These are phyloP conservation scores for Atethmia centrago DNA, from an alignment of 2,888 invertebrate genomes.

Conservation along the genomic window DNA sequence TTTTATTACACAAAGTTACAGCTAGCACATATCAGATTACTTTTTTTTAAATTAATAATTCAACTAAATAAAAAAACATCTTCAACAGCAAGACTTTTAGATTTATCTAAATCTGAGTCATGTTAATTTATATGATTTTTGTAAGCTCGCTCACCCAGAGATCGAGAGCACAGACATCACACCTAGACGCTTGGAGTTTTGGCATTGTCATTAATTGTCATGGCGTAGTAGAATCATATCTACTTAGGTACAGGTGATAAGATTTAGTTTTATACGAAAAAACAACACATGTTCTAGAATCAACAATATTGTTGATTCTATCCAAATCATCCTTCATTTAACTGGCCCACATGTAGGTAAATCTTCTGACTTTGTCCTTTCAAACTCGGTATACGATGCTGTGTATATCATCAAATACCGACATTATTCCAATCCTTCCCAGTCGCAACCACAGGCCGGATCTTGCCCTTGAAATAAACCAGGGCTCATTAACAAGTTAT, in stretches of 20 bases:
- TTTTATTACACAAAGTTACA: too few species aligned
- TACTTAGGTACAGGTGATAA: too few species aligned
- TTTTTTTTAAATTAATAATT: too few species aligned
- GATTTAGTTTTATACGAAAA: not conserved
- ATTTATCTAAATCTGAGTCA: not conserved
- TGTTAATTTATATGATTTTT: not conserved
- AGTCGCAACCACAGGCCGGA: slow-evolving; percentile 40
- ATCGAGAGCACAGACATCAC: too few species aligned
- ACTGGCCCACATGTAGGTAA: too few species aligned
- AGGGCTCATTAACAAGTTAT: slow-evolving; percentile 78
- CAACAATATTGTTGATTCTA: not conserved
- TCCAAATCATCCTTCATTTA: too few species aligned
- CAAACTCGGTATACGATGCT: not conserved
- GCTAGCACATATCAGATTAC: too few species aligned
- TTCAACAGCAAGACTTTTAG: not conserved
- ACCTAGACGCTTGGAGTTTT: not conserved
- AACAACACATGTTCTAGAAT: not conserved
- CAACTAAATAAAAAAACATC: too few species aligned
- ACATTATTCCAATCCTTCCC: slow-evolving; percentile 6
- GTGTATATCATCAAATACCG: not conserved
- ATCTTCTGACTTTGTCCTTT: not conserved
- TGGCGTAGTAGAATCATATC: not conserved
- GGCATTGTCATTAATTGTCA: not conserved
- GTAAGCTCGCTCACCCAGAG: not conserved
- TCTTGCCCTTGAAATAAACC: slow-evolving; percentile 65